Conservation (phyloP, 2,797 vertebrate genomes). For the Capromys pilorides region DNA sequence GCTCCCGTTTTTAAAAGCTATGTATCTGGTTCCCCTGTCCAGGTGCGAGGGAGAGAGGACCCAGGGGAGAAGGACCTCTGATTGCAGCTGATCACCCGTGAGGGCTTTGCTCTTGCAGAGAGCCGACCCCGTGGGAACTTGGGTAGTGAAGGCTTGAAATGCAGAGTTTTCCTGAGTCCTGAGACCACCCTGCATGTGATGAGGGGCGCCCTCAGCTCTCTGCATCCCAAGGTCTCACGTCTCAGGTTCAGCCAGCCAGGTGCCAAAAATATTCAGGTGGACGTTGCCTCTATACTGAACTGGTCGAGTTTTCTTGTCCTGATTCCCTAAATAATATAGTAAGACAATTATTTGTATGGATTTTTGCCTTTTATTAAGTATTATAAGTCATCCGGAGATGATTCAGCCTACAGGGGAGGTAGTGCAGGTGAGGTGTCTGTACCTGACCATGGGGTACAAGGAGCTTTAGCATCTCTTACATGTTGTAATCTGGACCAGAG, state of each 20-base stretch:
- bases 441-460: not conserved
- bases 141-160: no score
- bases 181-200: rapidly evolving
- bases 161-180: not conserved
- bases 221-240: not conserved
- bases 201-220: not conserved
- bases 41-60: not conserved
- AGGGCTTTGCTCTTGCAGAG: not conserved
- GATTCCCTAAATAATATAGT: not conserved
- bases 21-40: not conserved
- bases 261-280: not conserved
- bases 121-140: not conserved
- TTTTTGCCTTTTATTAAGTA: not conserved
- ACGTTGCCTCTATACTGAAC: not conserved
- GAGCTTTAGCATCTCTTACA: not conserved
- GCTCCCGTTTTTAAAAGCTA: not conserved
- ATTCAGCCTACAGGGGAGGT: not conserved
- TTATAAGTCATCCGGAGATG: not conserved
- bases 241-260: not conserved
- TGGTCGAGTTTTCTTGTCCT: not conserved
- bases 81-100: not conserved
- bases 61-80: not conserved
- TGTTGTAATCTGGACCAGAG: not conserved
- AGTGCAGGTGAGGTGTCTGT: not conserved
- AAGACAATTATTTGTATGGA: not conserved